These are phyloP conservation scores for Lasioglossum albipes DNA, from an alignment of 1,140 invertebrate species.

Conservation along the genomic window DNA sequence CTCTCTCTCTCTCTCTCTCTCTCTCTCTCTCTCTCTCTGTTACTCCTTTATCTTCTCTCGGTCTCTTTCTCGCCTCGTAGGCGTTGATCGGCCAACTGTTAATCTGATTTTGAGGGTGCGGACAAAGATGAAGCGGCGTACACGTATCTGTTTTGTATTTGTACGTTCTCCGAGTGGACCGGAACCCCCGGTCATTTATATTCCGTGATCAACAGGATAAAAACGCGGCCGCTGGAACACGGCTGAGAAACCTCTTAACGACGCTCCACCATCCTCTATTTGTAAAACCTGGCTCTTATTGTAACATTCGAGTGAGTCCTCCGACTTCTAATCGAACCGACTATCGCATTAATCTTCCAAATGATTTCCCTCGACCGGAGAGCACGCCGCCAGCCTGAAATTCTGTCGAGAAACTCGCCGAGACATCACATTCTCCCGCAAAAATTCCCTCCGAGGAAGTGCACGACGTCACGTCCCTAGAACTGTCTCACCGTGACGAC, in stretches of 20 bases:
- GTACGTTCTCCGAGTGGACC: conserved; percentile 11
- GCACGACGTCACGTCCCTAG: no score
- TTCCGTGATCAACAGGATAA: conserved; percentile 20
- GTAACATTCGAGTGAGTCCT: not conserved
- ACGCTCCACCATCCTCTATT: not conserved
- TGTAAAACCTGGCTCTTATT: conserved; percentile 18
- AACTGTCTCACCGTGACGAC: no score
- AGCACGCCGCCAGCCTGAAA: no score
- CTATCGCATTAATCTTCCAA: no score
- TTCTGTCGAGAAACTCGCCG: no score
- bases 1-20: no score
- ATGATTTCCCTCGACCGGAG: no score
- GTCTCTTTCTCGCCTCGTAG: conserved; percentile 17
- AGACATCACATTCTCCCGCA: no score
- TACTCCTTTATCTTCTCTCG: no score
- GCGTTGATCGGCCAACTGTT: conserved; percentile 44
- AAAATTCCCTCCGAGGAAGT: no score
- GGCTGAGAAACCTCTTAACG: conserved; percentile 10
- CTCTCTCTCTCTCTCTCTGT: no score
- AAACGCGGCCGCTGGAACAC: conserved; percentile 25
- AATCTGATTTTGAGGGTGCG: conserved; percentile 53
- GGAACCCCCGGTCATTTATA: conserved; percentile 40
- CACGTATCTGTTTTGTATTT: conserved; percentile 28
- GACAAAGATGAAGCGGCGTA: conserved; percentile 24
- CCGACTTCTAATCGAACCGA: no score